phyloP scores from a whole-genome alignment of 2,113 vertebrate genomes.

The Epinephelus lanceolatus region DNA sequence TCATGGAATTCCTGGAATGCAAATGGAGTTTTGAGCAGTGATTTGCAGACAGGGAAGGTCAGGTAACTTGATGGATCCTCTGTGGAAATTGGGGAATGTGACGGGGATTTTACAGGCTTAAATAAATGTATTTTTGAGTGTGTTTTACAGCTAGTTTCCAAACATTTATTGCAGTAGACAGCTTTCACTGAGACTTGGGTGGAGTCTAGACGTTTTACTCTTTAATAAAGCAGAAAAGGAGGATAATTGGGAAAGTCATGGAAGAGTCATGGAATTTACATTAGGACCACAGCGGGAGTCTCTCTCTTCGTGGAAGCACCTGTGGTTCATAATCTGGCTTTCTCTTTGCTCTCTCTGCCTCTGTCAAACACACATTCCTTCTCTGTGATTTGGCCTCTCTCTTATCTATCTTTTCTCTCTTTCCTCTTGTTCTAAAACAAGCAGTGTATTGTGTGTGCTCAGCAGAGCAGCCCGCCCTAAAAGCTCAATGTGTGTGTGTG shows the following conservation, averaged over 20 bases:
- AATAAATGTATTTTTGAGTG: neutral
- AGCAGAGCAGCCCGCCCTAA: slow-evolving; percentile 77
- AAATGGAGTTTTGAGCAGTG: slow-evolving; percentile 23
- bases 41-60: slow-evolving; percentile 57
- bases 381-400: slow-evolving; percentile 67
- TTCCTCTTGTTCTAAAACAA: slow-evolving; percentile 76
- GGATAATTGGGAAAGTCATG: slow-evolving; percentile 11
- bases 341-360: slow-evolving; percentile 22
- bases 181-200: neutral
- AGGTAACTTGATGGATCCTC: slow-evolving; percentile 40
- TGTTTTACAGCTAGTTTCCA: neutral
- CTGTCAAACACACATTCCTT: slow-evolving; percentile 65
- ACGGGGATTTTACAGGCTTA: neutral
- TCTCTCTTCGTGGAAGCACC: slow-evolving; percentile 54
- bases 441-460: slow-evolving; percentile 80
- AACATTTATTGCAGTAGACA: neutral
- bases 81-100: slow-evolving; percentile 43
- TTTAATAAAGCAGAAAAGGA: neutral
- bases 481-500: slow-evolving; percentile 41
- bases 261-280: slow-evolving; percentile 48
- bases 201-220: slow-evolving; percentile 20
- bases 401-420: slow-evolving; percentile 73
- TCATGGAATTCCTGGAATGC: slow-evolving; percentile 77
- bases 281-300: slow-evolving; percentile 40
- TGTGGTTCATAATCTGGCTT: slow-evolving; percentile 54